Evolutionary conservation across 1,140 invertebrate species (phyloP).

Genomic region (Apis mellifera): Amel_HAv3.1 CM009936.2:2329001-2329500

Average conservation of each 20-base stretch:
- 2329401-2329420: too few relatives aligned
- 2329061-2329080: not conserved
- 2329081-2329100: not conserved
- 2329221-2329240: not conserved
- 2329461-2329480: too few relatives aligned
- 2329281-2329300: not conserved
- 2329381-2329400: too few relatives aligned
- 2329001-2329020: constrained; percentile 26
- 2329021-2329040: not conserved
- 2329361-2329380: too few relatives aligned
- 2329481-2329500: too few relatives aligned
- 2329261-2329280: too few relatives aligned
- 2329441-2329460: too few relatives aligned
- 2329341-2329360: too few relatives aligned
- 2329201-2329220: not conserved
- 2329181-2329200: too few relatives aligned
- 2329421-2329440: too few relatives aligned
- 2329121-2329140: not conserved
- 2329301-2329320: too few relatives aligned
- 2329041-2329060: not conserved
- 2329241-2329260: not conserved
- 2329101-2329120: not conserved
- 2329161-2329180: not conserved
- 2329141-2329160: not conserved
- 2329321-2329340: too few relatives aligned